Conservation (phyloP, 1,140 invertebrate genomes). For the Protaetia brevitarsis region DNA sequence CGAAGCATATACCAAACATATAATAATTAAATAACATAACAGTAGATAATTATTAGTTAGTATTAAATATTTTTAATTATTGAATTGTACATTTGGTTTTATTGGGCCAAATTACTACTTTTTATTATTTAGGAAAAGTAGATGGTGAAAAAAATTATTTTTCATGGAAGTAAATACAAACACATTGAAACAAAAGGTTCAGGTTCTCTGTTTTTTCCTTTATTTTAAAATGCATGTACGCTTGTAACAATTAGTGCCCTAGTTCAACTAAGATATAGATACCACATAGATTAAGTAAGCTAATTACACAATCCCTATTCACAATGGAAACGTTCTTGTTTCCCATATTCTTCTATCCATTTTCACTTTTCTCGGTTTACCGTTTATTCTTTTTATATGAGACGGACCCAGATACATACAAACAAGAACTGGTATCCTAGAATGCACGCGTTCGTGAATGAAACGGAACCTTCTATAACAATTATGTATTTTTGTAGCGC, state of each 20-base stretch:
- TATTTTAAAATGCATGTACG: too few species aligned
- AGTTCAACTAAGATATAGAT: too few species aligned
- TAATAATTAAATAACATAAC: not conserved
- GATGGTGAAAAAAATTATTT: too few species aligned
- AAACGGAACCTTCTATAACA: not conserved
- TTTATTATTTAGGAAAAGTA: too few species aligned
- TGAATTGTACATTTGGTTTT: too few species aligned
- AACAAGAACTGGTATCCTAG: conserved; percentile 1
- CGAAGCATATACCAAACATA: not conserved
- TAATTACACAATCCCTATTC: conserved; percentile 11
- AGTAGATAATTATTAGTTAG: too few species aligned
- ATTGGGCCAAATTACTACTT: too few species aligned
- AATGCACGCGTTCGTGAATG: not conserved
- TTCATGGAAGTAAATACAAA: too few species aligned
- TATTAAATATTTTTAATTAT: too few species aligned
- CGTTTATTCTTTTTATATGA: not conserved
- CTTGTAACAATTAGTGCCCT: too few species aligned
- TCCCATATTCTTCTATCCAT: not conserved
- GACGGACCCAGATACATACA: not conserved
- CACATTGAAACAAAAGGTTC: too few species aligned
- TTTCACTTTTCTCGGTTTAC: conserved; percentile 10
- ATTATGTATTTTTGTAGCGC: not conserved
- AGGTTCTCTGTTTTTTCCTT: too few species aligned
- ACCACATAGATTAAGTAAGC: not conserved
- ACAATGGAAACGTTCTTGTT: not conserved